Conservation (phyloP, 2,797 vertebrate genomes). For the Pangasius mekongensis region DNA sequence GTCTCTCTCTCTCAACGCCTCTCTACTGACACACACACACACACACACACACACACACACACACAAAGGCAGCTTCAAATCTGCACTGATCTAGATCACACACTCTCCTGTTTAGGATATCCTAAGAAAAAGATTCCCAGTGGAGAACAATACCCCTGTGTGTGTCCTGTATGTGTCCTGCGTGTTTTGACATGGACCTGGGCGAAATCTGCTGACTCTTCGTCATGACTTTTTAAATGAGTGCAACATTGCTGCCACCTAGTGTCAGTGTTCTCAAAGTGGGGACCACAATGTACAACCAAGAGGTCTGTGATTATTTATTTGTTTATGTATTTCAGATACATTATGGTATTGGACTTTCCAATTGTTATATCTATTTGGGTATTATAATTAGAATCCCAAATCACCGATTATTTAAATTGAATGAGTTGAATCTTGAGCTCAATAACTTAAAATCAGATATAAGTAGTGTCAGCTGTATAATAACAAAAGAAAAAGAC, state of each 20-base stretch:
- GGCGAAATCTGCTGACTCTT: constrained; percentile 1
- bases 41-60: constrained; percentile 20
- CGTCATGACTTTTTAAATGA: neutral
- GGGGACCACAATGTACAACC: neutral
- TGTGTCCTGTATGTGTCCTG: constrained; percentile 1
- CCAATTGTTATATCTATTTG: neutral
- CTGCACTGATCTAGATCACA: neutral
- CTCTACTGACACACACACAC: neutral
- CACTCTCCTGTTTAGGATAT: neutral
- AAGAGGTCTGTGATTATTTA: neutral
- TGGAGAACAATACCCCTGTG: neutral
- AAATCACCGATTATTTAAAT: neutral
- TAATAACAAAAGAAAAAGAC: neutral
- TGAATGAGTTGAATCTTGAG: neutral
- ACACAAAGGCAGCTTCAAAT: neutral
- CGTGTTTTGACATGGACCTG: neutral
- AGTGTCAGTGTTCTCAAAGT: constrained; percentile 51
- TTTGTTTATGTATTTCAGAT: neutral
- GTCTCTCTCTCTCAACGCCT: neutral
- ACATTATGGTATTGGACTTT: neutral
- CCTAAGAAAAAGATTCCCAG: neutral
- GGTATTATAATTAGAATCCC: neutral
- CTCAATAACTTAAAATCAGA: neutral
- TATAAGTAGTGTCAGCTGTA: neutral
- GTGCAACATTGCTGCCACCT: constrained; percentile 63